Evolutionary conservation across 2,113 vertebrate species (phyloP).

Genomic region (Clinocottus analis): DNA sequence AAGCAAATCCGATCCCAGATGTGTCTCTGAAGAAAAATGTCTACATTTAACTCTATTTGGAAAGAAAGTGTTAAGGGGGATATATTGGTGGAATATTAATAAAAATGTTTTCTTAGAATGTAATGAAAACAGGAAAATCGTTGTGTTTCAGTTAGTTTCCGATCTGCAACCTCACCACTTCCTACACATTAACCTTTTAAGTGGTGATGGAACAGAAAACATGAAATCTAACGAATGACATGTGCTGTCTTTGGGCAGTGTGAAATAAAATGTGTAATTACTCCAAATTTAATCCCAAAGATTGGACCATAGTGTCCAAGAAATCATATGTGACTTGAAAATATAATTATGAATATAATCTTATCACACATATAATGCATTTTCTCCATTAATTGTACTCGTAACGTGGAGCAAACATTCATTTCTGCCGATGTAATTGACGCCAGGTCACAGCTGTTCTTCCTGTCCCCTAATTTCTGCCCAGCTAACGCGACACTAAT

Average conservation of each 20-base stretch:
- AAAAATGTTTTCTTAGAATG: neutral
- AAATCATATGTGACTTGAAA: neutral
- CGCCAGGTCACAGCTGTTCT: conserved; percentile 33
- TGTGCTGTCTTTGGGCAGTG: neutral
- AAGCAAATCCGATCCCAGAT: neutral
- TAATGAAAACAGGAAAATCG: neutral
- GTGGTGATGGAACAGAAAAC: neutral
- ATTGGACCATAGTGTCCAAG: neutral
- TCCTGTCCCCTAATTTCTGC: conserved; percentile 29
- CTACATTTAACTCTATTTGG: neutral
- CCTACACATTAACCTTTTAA: no score
- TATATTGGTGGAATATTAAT: neutral
- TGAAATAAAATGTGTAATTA: neutral
- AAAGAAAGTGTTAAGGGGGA: no score
- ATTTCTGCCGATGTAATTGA: conserved; percentile 9
- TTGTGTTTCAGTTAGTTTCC: no score
- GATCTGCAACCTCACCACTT: no score
- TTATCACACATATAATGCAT: neutral
- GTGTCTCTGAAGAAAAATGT: neutral
- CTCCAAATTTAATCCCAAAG: neutral
- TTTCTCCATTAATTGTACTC: neutral
- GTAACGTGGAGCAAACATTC: neutral
- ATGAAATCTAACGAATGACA: neutral
- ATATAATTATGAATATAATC: neutral
- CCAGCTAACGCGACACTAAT: conserved; percentile 27